Percentiles rank a stretch among this genome's conserved stretches.
phyloP scores from a whole-genome alignment of 2,113 vertebrate genomes.

The Chrysemys picta region DNA sequence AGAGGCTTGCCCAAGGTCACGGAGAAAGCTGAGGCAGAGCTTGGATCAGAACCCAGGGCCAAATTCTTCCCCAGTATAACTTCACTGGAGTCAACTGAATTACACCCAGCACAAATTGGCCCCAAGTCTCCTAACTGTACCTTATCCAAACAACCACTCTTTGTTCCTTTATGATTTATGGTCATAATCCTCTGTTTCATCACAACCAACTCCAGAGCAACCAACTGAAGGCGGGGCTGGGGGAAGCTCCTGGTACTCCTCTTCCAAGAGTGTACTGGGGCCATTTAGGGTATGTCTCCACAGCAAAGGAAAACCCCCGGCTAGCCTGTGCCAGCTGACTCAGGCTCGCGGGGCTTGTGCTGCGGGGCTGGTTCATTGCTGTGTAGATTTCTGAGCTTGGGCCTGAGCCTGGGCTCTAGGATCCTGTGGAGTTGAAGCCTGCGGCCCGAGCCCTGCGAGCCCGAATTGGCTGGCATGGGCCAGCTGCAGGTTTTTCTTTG shows the following conservation, averaged over 20 bases:
- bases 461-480: neutral
- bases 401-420: neutral
- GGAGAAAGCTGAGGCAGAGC: neutral
- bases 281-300: neutral
- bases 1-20: neutral
- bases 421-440: neutral
- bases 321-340: neutral
- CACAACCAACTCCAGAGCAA: neutral
- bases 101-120: neutral
- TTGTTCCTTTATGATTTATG: neutral
- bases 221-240: neutral
- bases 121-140: neutral
- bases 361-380: neutral
- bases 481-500: neutral
- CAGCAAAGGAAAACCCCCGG: neutral
- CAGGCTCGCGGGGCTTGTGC: neutral
- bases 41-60: neutral
- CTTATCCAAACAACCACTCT: neutral
- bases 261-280: accelerated
- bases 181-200: neutral
- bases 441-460: neutral
- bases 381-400: neutral
- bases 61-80: neutral
- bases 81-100: neutral
- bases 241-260: neutral